Evolutionary conservation across 2,113 vertebrate genomes (phyloP), one percentile per base, ranked within the genome.

Genomic region (Sorex araneus): DNA sequence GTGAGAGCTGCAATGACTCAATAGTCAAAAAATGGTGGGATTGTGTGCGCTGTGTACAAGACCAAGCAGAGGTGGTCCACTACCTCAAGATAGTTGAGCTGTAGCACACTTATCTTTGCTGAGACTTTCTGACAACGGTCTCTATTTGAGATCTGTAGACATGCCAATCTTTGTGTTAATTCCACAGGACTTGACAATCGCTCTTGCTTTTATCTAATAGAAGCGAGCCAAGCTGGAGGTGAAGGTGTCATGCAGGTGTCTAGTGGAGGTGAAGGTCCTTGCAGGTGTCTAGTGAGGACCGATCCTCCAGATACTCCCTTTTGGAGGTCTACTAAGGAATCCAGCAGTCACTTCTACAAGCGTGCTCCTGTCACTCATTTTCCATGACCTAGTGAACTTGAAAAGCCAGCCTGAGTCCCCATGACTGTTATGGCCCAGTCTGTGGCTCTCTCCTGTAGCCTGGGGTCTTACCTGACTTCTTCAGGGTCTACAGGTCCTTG

Each of bases 81-180:
- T n/a, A n/a, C n/a, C n/a, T n/a, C n/a, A n/a, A n/a, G n/a, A 36
- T 13, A 25, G 36, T 83, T 67, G 75, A 67, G 36, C 3, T 16
- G 64, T 23, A 13, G 4, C 21, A 27, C 3, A 34, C 63, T 54
- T 19, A 3, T 34, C 50, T 69, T 81, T 36, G 57, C 85, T 47
- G 81, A 90, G 67, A 77, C 47, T 45, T 92, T 92, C 67, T 60
- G 84, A 50, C n/a, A 13, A 75, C 81, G 9, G 40, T 28, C 18
- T 43, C 21, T n/a, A 6, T 27, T 64, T 36, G 74, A 84, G 67
- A 88, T 80, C 87, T 66, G 78, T 87, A 89, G 69, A 92, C 25
- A 32, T 50, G 32, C 15, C 57, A 34, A 19, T 6, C 36, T 47
- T 70, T 86, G 66, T 34, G 18, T 67, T 47, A 74, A 45, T 34